Percentiles rank a stretch among this genome's conserved stretches.
Conservation (phyloP, 2,888 invertebrate species). For the Cheilosia soror region DNA sequence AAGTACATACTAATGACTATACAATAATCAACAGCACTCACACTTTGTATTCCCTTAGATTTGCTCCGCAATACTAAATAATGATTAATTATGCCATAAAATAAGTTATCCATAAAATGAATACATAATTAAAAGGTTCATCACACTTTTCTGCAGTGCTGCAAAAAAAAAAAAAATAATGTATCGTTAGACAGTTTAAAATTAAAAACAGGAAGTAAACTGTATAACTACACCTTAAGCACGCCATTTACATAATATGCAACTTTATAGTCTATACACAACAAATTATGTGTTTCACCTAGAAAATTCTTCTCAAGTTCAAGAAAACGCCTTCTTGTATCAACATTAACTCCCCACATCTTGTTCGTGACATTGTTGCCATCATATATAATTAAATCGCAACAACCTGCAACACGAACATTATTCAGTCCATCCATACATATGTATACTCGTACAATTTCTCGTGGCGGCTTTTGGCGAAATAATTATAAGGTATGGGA, state of each 20-base stretch:
- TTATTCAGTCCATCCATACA: background rate
- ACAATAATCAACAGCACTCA: background rate
- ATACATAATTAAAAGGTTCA: constrained; percentile 17
- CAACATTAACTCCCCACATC: background rate
- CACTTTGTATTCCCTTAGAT: constrained; percentile 2
- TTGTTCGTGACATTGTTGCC: constrained; percentile 25
- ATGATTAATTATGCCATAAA: constrained; percentile 28
- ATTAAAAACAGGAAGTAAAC: constrained; percentile 12
- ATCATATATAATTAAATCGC: constrained; percentile 13
- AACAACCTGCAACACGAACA: constrained; percentile 14
- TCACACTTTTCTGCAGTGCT: background rate
- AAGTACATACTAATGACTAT: background rate
- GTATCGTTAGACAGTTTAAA: background rate
- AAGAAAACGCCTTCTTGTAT: constrained; percentile 5
- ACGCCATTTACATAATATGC: background rate
- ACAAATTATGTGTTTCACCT: background rate
- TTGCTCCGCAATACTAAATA: constrained; percentile 24
- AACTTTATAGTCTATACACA: background rate
- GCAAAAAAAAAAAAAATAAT: too few species aligned
- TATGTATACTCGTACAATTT: background rate
- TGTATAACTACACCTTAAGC: background rate
- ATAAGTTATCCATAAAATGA: constrained; percentile 18
- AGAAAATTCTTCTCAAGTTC: constrained; percentile 14
- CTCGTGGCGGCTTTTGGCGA: constrained; percentile 12
- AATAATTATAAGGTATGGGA: constrained; percentile 31